Base-by-base conservation (phyloP, 2,113 vertebrate species). In the Anser brachyrhynchus region DNA sequence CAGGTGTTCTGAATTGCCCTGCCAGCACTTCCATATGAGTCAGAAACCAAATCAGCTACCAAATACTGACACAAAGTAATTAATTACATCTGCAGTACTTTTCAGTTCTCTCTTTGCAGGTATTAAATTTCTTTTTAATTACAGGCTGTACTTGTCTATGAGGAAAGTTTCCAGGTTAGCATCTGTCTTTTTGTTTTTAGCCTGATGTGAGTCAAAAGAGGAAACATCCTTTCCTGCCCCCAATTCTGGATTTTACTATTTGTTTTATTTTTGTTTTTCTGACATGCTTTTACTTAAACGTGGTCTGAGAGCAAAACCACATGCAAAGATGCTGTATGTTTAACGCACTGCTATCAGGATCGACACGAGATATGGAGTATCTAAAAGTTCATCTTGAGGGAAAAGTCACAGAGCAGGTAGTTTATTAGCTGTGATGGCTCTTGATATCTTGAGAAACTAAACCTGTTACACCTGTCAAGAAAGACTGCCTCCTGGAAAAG, bases 401-500 rank as follows among this genome's bases (percentile, higher is more conserved):
- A 76, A 11, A 76, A 84, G 54, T 28, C 70, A 46, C 37, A 18
- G 19, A 26, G 33, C 49, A 82, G 61, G 37, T 46, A 78, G 35
- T 62, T 87, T 86, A 62, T 75, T 61, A 85, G 46, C 76, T 61
- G 8, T 28, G 54, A 44, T 52, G 43, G 35, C 8, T 95, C 59
- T 70, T 75, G 55, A 43, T 84, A 33, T 35, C 44, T 93, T 66
- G 55, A 85, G 71, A 72, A 86, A 58, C 64, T 92, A 62, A 58
- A 22, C 25, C 33, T 20, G 28, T 57, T 81, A 43, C 66, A 90
- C 92, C 65, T 93, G 81, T 67, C 77, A 79, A 49, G 74, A 85
- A 57, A 69, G 49, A n/a, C 59, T 43, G 84, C 72, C 89, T 96
- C 67, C 70, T 92, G 35, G 39, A 90, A 89, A 82, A 95, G 54